Evolutionary conservation across 2,888 invertebrate genomes (phyloP), one percentile per base, ranked within the genome.

Genomic region (Podotricha telesiphe): DNA sequence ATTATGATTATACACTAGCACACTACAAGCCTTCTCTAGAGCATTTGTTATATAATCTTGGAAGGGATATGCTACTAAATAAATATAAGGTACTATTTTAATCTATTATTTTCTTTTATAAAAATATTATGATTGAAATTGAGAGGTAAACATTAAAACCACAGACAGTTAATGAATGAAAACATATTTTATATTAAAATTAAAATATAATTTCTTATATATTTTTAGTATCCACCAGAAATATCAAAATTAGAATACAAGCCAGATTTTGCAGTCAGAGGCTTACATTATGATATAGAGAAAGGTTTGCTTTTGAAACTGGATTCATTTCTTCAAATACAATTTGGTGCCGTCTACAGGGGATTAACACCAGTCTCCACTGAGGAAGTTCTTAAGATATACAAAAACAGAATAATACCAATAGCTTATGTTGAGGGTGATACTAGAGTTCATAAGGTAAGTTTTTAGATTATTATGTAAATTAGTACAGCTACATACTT

Each of bases 1-100:
- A 99, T 90, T 99, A 99, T 93, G 99, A 99, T 87, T 99, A 99
- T 87, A 99, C 99, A 0, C 87, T 99, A 79, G 99, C 99, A 0
- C 97, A 98, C 79, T 99, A 99, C 86, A 98, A 97, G 81, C 96
- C 97, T 11, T 95, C 96, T 20, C 93, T 99, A 83, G 98, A 99
- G 84, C 95, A 96, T 83, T 94, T 99, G 58, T 94, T 99, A 19
- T 99, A 99, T 85, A 96, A 97, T 84, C 94, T 99, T 73, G 99
- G 98, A 0, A 95, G 97, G 75, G 96, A 98, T 80, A 95, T 95
- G 83, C 94, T 99, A 1, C 95, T 99, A 74, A 95, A 96, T 81
- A 96, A 97, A 81, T 96, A 96, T 83, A 98, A 98, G 95, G 98
- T 98, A 86, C 83, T 55, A 28, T 4, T 28, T 28, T 28, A 28